phyloP scores from a whole-genome alignment of 2,797 vertebrate genomes.

The Pseudotriccus pelzelni region DNA sequence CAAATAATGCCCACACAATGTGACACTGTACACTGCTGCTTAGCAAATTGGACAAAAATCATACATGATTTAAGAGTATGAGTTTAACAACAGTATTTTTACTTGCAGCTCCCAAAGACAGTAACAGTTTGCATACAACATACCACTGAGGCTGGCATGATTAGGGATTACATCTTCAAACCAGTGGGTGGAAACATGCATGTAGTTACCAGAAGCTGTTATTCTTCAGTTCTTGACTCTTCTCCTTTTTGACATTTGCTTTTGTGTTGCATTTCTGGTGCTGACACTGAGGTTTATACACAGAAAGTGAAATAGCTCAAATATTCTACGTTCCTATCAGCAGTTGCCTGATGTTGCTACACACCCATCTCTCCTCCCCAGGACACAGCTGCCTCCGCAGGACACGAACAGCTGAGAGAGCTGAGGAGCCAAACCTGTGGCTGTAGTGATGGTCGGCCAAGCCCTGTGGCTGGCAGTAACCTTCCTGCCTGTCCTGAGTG shows the following conservation, averaged over 20 bases:
- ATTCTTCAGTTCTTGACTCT: not conserved
- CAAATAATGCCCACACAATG: slow-evolving; percentile 41
- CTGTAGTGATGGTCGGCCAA: accelerated
- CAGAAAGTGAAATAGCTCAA: not conserved
- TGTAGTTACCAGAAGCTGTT: not conserved
- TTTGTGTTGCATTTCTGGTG: not conserved
- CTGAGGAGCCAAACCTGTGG: not conserved
- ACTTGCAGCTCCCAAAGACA: slow-evolving; percentile 5
- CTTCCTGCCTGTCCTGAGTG: not conserved
- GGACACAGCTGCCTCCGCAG: not conserved
- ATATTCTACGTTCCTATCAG: slow-evolving; percentile 12
- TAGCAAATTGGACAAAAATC: slow-evolving; percentile 29
- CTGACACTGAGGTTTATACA: not conserved
- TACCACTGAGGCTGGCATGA: not conserved
- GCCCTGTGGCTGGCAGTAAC: not conserved
- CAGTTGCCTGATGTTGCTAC: not conserved
- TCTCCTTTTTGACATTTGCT: not conserved
- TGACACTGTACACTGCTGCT: slow-evolving; percentile 20
- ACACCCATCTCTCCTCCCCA: not conserved
- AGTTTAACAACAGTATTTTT: slow-evolving; percentile 4
- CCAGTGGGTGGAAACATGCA: not conserved
- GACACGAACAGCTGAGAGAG: not conserved
- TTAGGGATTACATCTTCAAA: not conserved
- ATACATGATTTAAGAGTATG: not conserved
- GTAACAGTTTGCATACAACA: not conserved